Evolutionary conservation across 2,113 vertebrate genomes (phyloP).

Genomic region (Oreotragus oreotragus): DNA sequence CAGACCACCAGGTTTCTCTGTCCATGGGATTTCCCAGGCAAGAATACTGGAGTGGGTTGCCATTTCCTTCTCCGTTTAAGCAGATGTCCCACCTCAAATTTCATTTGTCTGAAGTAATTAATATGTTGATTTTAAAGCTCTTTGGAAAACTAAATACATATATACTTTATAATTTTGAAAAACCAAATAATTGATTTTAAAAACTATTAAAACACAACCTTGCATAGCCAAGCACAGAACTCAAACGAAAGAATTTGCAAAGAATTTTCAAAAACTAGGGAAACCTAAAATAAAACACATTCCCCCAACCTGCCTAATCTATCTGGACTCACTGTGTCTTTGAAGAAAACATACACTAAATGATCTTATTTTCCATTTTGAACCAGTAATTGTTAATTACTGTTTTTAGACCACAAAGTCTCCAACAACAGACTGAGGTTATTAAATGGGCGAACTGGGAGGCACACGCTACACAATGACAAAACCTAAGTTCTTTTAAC

Average conservation of each 20-base stretch:
- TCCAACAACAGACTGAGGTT: neutral
- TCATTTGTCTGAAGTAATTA: neutral
- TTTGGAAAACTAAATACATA: neutral
- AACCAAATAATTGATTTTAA: neutral
- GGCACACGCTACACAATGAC: neutral
- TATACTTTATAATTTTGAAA: neutral
- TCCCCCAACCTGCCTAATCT: neutral
- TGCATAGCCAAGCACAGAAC: neutral
- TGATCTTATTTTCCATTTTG: neutral
- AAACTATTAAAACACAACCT: neutral
- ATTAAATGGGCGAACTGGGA: neutral
- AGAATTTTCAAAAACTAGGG: neutral
- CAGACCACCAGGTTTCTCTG: no score
- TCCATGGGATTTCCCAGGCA: no score
- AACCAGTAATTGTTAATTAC: neutral
- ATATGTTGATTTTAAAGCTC: neutral
- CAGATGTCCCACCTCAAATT: neutral
- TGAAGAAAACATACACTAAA: neutral
- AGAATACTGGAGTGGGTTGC: no score
- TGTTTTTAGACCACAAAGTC: neutral
- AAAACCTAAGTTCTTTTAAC: neutral
- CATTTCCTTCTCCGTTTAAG: neutral
- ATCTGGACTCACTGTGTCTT: neutral
- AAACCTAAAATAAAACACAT: neutral
- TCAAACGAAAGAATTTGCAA: neutral